Conservation (phyloP, 2,888 invertebrate species). For the Diachrysia chrysitis region DNA sequence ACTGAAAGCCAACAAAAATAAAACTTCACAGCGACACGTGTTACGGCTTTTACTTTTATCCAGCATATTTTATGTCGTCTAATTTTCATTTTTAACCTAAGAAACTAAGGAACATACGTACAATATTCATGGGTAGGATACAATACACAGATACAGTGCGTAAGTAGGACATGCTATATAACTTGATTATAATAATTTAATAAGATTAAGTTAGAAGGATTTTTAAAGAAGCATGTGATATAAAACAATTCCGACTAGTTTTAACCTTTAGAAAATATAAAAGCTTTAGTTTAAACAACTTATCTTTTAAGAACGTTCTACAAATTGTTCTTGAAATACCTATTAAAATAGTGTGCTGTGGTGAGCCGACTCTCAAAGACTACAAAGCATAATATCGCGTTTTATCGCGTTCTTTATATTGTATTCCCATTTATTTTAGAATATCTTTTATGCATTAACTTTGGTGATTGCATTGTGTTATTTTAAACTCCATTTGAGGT, state of each 20-base stretch:
- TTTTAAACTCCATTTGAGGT: neutral
- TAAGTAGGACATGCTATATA: too few species aligned
- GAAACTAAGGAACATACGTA: too few species aligned
- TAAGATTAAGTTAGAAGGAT: too few species aligned
- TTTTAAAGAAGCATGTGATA: too few species aligned
- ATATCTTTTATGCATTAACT: neutral
- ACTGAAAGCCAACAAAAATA: neutral
- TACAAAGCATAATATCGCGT: neutral
- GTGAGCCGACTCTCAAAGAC: neutral
- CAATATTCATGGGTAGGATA: too few species aligned
- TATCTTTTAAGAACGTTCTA: neutral
- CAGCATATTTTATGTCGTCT: too few species aligned
- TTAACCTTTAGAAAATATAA: neutral
- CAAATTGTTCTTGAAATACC: neutral
- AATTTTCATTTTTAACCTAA: too few species aligned
- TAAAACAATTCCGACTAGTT: neutral
- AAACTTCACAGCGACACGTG: neutral
- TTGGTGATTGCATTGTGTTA: neutral
- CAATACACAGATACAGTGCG: too few species aligned
- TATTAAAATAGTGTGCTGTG: neutral
- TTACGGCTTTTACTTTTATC: neutral
- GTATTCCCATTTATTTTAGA: neutral
- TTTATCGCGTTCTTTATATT: neutral
- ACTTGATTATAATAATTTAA: too few species aligned
- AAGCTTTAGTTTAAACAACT: neutral